Evolutionary conservation across 2,888 invertebrate species (phyloP), one percentile per base, ranked within the genome.

Genomic region (Leptinotarsa juncta): DNA sequence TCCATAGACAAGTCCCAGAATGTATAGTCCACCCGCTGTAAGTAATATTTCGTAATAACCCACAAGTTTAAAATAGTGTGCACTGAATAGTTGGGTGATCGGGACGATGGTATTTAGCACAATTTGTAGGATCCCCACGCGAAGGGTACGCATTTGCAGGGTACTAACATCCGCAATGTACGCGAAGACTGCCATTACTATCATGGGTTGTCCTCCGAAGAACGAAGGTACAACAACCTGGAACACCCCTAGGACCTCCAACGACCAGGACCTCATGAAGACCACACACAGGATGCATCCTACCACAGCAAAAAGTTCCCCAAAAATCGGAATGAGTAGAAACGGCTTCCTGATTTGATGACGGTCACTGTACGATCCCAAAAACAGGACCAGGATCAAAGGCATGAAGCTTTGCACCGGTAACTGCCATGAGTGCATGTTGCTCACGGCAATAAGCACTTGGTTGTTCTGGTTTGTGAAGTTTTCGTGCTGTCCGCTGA

Each of bases 61-160:
- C 42, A 85, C 80, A 23, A 76, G 18, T 0, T 76, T 75, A 72
- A 86, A 87, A 14, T 87, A 73, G 32, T 83, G 77, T 16, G 85
- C 87, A 75, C 86, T 85, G 18, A 87, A 81, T 12, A 83, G 79
- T 70, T 85, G 85, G 5, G 82, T 82, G 2, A 84, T 76, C 0
- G 86, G 85, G 3, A 79, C 76, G 57, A 81, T 82, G 51, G 84
- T 76, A 57, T 84, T 86, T 5, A 87, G 78, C 4, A 86, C 83
- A 48, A 87, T 86, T 78, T 88, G 87, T 16, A 92, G 89, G n/a
- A 92, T 83, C 16, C 92, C 93, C 65, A 92, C 89, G 81, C 92
- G 88, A 67, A 92, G 89, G 1, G 92, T 93, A 42, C 92, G 88
- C 78, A 90, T 89, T 80, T 92, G 91, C 26, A 90, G 73, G 1